Evolutionary conservation across 2,113 vertebrate genomes (phyloP), one percentile per base, ranked within the genome.

Genomic region (Gasterosteus nipponicus): DNA sequence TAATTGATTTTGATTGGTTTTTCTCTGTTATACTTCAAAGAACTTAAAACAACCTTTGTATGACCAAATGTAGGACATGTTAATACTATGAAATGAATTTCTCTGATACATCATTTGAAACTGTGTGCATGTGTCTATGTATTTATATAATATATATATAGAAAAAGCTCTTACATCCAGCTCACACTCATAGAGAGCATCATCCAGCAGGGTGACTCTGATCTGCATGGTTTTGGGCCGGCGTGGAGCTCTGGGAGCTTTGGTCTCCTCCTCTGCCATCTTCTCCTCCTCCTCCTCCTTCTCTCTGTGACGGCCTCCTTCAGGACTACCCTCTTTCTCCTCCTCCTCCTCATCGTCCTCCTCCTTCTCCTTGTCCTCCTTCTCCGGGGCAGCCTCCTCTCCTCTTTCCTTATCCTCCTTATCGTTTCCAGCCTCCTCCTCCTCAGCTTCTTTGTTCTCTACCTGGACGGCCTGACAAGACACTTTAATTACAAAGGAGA

Each of bases 141-240:
- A 26, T 26, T 26, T 26, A 26, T 26, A 26, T 1, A 26, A 26
- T 26, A 26, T 26, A 26, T 26, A 29, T 10, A 4, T 2, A 54
- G 6, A 2, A 10, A 49, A 47, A 31, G 1, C 2, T 29, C 96
- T 95, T 92, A 99, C 97, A 62, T 99, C 97, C 86, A 99, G 73
- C 7, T 96, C 89, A 85, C 97, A 98, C 87, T 99, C 96, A 39
- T 93, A 98, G 41, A 94, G 81, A 42, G 96, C 90, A 81, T 98
- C 95, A 80, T 99, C 98, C 89, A 99, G 92, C 90, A 99, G 91
- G n/a, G 94, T 94, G 0, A 99, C 95, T 89, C 94, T 97, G 92
- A 97, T 96, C 86, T 96, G 94, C 96, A 99, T 95, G 90, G 92
- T 96, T 86, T 92, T 95, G 73, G 95, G 94, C 77, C 93, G 94